phyloP scores from a whole-genome alignment of 2,797 vertebrate species.

The Crenichthys baileyi region DNA sequence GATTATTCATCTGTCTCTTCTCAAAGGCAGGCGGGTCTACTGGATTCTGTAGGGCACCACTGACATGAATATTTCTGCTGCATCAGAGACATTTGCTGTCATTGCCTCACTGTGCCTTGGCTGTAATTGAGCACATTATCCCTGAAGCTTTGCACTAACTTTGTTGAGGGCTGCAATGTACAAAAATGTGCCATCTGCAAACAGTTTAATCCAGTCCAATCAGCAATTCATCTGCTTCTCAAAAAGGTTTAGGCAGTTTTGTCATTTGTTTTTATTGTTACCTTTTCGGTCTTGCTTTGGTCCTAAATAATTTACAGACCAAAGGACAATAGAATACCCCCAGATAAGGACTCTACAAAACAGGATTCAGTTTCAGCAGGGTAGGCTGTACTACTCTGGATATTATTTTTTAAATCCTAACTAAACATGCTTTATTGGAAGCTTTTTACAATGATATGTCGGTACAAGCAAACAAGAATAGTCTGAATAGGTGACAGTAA shows the following conservation, averaged over 20 bases:
- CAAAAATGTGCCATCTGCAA: conserved; percentile 4
- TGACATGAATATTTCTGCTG: conserved; percentile 81
- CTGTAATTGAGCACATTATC: conserved; percentile 69
- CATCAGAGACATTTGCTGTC: conserved; percentile 71
- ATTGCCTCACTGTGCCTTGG: conserved; percentile 49
- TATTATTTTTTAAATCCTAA: not conserved
- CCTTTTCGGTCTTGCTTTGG: not conserved
- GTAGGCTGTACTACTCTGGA: not conserved
- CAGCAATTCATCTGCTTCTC: not conserved
- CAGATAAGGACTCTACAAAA: not conserved
- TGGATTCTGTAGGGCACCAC: conserved; percentile 71
- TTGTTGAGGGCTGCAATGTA: conserved; percentile 58
- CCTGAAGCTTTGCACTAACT: conserved; percentile 54
- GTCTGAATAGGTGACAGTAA: conserved; percentile 35
- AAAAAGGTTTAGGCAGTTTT: not conserved
- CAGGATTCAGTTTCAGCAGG: not conserved
- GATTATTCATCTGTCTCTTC: conserved; percentile 74
- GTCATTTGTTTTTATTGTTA: not conserved
- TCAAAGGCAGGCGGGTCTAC: conserved; percentile 66
- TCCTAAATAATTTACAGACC: not conserved
- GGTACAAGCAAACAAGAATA: conserved; percentile 12
- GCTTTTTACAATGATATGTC: not conserved
- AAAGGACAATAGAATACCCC: not conserved
- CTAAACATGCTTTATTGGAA: conserved; percentile 1
- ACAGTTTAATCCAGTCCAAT: not conserved